Conservation (phyloP, 1,140 invertebrate species). For the Dreissena rostriformis region DNA sequence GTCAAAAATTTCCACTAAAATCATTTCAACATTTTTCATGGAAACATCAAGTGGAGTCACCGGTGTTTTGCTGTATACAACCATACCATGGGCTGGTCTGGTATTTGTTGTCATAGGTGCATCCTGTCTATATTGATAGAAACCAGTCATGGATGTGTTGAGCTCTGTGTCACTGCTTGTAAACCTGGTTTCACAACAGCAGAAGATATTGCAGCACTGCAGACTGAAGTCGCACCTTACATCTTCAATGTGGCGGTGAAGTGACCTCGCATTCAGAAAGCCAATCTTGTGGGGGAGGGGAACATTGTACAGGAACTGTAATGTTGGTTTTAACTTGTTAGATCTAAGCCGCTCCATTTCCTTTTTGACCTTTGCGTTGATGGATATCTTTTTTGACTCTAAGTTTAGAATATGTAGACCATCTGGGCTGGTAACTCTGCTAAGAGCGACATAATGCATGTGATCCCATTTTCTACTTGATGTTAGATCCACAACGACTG, state of each 20-base stretch:
- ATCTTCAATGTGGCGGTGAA: constrained; percentile 22
- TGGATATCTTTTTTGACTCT: constrained; percentile 14
- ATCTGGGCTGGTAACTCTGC: constrained; percentile 18
- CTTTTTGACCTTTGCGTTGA: neutral
- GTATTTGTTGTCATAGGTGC: neutral
- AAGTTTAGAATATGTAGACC: constrained; percentile 11
- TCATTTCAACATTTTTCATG: neutral
- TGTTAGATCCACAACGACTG: constrained; percentile 10
- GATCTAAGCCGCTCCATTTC: constrained; percentile 21
- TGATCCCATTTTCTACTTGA: constrained; percentile 10
- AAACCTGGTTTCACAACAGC: constrained; percentile 9
- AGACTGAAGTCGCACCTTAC: constrained; percentile 7
- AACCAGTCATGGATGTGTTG: neutral
- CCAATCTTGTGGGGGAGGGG: neutral
- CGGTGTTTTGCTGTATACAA: constrained; percentile 8
- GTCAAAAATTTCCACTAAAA: neutral
- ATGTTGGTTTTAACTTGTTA: neutral
- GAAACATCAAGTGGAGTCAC: neutral
- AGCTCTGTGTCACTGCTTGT: constrained; percentile 7
- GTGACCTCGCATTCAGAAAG: constrained; percentile 10
- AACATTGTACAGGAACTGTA: neutral
- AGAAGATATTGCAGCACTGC: neutral
- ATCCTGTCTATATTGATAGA: constrained; percentile 21
- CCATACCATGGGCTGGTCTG: constrained; percentile 16
- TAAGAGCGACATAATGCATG: constrained; percentile 37